Percentiles rank a stretch among this genome's conserved stretches.
Conservation (phyloP, 2,113 vertebrate species). For the Lathamus discolor region DNA sequence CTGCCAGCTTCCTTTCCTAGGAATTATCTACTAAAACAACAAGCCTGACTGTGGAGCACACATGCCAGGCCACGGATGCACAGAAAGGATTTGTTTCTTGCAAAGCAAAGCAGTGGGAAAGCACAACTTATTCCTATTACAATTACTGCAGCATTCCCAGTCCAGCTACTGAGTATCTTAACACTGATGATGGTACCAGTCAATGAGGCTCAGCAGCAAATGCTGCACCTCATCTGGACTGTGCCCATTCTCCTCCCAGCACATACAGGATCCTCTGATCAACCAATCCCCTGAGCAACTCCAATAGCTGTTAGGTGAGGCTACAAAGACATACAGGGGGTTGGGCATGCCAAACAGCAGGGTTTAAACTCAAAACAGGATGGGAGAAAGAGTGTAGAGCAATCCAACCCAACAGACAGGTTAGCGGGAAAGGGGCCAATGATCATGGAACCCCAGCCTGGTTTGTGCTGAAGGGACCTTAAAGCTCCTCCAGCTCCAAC, state of each 20-base stretch:
- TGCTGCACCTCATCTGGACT: background rate
- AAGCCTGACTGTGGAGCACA: background rate
- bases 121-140: background rate
- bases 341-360: background rate
- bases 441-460: background rate
- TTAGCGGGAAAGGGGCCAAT: background rate
- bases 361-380: background rate
- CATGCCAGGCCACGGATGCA: background rate
- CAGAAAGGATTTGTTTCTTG: background rate
- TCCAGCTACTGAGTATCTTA: background rate
- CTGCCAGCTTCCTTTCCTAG: background rate
- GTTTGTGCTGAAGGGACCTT: background rate
- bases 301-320: fast-evolving
- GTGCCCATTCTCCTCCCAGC: fast-evolving
- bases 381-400: background rate
- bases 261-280: fast-evolving
- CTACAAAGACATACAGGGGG: background rate
- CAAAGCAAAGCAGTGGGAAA: background rate
- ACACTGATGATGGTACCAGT: background rate
- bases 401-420: background rate
- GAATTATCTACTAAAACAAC: background rate
- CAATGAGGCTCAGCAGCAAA: background rate
- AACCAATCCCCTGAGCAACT: background rate
- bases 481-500: fast-evolving
- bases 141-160: background rate